Percentiles rank a stretch among this genome's conserved stretches.
Conservation (phyloP, 2,888 invertebrate genomes). For the Clanis bilineata region DNA sequence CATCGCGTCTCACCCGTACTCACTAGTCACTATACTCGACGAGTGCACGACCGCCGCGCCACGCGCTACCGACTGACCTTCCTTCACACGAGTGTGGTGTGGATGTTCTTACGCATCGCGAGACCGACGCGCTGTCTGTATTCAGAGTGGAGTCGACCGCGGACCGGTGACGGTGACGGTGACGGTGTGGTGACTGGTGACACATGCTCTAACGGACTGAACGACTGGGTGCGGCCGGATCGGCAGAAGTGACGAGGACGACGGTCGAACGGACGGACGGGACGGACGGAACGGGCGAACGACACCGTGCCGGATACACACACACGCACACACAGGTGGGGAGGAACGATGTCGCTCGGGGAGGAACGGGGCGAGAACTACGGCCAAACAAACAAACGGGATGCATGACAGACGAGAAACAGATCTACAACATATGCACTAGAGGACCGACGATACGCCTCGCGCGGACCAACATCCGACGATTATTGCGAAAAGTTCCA, state of each 20-base stretch:
- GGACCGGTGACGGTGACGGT: background rate
- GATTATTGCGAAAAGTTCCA: background rate
- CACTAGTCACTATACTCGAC: too few species aligned
- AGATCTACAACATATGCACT: slow-evolving; percentile 54
- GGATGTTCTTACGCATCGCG: slow-evolving; percentile 52
- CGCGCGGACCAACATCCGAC: slow-evolving; percentile 14
- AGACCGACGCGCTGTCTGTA: slow-evolving; percentile 48
- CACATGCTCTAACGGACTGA: slow-evolving; percentile 44
- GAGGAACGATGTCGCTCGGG: slow-evolving; percentile 28
- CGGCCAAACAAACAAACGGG: slow-evolving; percentile 50
- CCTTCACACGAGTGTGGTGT: slow-evolving; percentile 66
- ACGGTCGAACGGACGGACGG: slow-evolving; percentile 35
- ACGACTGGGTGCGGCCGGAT: slow-evolving; percentile 30
- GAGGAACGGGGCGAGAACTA: slow-evolving; percentile 35
- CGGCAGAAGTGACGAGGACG: slow-evolving; percentile 21
- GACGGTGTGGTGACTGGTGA: background rate
- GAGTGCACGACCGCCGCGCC: too few species aligned
- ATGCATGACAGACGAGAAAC: slow-evolving; percentile 67
- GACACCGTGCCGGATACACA: slow-evolving; percentile 48
- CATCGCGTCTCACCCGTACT: too few species aligned
- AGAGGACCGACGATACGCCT: slow-evolving; percentile 60
- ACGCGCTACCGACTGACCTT: slow-evolving; percentile 21
- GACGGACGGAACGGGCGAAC: slow-evolving; percentile 39
- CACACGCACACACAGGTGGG: slow-evolving; percentile 26
- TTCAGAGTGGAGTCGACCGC: slow-evolving; percentile 50